Evolutionary conservation across 1,140 invertebrate genomes (phyloP).

Genomic region (Argopecten irradians): DNA sequence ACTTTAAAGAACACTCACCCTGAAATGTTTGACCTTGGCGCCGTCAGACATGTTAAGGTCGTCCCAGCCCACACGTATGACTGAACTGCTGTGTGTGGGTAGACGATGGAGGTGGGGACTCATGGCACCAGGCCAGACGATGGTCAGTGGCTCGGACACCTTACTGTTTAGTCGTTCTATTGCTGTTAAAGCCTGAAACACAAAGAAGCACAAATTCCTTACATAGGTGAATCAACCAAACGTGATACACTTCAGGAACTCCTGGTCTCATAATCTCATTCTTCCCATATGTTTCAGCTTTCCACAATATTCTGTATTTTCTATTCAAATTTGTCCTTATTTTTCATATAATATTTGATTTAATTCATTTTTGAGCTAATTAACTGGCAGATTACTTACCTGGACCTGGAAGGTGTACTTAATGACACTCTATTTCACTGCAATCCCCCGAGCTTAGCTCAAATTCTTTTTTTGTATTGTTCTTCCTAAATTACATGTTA

Average conservation of each 20-base stretch:
- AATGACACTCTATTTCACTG: no score
- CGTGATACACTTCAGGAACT: no score
- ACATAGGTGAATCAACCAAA: no score
- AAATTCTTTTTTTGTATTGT: no score
- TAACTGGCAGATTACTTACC: constrained; percentile 58
- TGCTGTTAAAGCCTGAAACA: constrained; percentile 71
- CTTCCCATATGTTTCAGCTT: no score
- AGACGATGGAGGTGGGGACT: constrained; percentile 66
- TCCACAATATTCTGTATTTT: no score
- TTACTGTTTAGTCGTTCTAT: constrained; percentile 73
- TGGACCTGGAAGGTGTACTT: constrained; percentile 77
- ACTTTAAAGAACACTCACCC: constrained; percentile 59
- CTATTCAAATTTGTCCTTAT: no score
- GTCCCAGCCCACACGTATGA: constrained; percentile 74
- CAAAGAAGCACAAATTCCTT: background rate
- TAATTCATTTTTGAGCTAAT: no score
- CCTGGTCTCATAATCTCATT: no score
- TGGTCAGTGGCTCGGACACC: constrained; percentile 73
- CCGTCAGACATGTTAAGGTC: constrained; percentile 73
- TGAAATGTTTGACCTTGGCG: constrained; percentile 76
- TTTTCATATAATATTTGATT: no score
- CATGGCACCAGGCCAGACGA: constrained; percentile 74
- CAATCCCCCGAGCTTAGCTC: no score
- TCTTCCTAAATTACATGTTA: no score
- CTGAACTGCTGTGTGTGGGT: constrained; percentile 70